Evolutionary conservation across 2,113 vertebrate genomes (phyloP).

Genomic region (Herpetotheres cachinnans): DNA sequence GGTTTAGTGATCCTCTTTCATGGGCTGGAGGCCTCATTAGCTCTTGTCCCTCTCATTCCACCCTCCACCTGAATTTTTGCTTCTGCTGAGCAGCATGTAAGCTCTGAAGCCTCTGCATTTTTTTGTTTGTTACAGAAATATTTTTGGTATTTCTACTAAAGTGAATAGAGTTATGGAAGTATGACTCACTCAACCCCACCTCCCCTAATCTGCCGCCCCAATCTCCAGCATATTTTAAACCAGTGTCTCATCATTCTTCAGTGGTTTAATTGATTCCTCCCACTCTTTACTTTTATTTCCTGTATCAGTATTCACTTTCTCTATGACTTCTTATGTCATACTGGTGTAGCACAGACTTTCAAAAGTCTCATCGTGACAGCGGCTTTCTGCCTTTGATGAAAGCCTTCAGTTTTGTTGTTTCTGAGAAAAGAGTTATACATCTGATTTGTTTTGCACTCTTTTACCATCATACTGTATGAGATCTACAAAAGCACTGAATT

Average conservation of each 20-base stretch:
- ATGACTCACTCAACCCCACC: not conserved
- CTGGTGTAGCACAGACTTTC: not conserved
- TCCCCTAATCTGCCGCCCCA: not conserved
- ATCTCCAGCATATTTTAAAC: not conserved
- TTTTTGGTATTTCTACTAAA: not conserved
- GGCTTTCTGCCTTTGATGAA: not conserved
- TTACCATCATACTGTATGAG: not conserved
- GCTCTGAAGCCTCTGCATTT: not conserved
- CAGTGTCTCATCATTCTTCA: not conserved
- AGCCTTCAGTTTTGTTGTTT: not conserved
- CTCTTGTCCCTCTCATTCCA: not conserved
- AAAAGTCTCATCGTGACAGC: not conserved
- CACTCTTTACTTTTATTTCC: not conserved
- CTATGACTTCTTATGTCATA: not conserved
- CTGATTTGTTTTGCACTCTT: not conserved
- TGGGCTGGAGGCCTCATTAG: not conserved
- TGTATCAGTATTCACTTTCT: not conserved
- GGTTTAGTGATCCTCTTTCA: not conserved
- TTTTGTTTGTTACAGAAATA: not conserved
- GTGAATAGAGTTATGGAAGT: not conserved
- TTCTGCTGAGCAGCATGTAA: not conserved
- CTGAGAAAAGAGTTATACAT: not conserved
- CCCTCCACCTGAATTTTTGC: not conserved
- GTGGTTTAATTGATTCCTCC: not conserved
- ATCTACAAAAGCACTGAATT: not conserved